Evolutionary conservation across 2,113 vertebrate species (phyloP), one percentile per base, ranked within the genome.

Genomic region (Phainopepla nitens): DNA sequence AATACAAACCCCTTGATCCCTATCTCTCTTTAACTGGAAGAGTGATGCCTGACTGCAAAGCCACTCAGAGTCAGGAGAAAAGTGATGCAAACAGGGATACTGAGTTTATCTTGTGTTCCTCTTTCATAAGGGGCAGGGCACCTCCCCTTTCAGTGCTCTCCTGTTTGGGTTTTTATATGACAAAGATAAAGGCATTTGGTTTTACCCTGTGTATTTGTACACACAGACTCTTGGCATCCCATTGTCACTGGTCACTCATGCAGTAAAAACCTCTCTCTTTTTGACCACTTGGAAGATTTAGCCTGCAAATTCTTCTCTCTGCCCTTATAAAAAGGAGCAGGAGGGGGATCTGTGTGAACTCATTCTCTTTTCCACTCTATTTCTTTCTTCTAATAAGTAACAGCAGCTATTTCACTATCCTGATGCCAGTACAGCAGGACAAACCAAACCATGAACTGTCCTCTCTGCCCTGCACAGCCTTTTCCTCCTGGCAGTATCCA

Each of bases 241-340:
- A 11, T 1, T 47, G 15, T 11, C 53, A 36, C 24, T 2, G 0
- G 33, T 44, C 13, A 47, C 17, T 16, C 1, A 0, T n/a, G 12
- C 53, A 68, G 57, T 70, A 72, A 79, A 73, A 71, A 8, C 28
- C 10, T 71, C 35, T 39, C 9, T 71, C n/a, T 20, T 54, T 20
- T 39, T 35, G 41, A 61, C 58, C 24, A 33, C 24, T 1, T 65
- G 53, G 33, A 36, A 87, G 22, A 33, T n/a, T 57, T 27, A 76
- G 12, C 49, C 70, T 85, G 41, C 3, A 70, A 92, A n/a, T 56
- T 88, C 29, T 89, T 58, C 56, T 65, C 58, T 78, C 45, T 93
- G 53, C 20, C 39, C 24, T 61, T 41, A 6, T 7, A 54, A 75
- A 28, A 70, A 78, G 33, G n/a, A 84, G 39, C 31, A 87, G 41